These are phyloP conservation scores for Hyles lineata DNA, from an alignment of 2,888 invertebrate genomes.

Conservation along the genomic window DNA sequence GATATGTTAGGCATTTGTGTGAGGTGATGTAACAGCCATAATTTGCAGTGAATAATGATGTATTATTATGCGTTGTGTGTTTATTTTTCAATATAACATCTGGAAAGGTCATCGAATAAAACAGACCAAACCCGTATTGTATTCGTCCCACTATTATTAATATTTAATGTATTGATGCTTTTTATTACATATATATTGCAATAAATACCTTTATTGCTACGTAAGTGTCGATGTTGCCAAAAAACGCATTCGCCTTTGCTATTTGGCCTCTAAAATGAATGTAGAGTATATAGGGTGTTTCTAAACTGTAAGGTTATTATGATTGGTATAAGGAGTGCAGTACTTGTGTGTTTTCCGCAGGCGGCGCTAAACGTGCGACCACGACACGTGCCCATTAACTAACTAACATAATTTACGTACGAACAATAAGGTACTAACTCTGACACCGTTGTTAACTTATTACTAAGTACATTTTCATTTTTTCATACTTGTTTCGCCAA, in stretches of 20 bases:
- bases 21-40: conserved; percentile 83
- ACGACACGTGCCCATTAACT: conserved; percentile 66
- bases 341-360: conserved; percentile 76
- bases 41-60: conserved; percentile 50
- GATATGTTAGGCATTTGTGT: conserved; percentile 57
- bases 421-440: conserved; percentile 79
- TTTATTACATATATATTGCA: conserved; percentile 1
- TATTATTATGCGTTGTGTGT: conserved; percentile 35
- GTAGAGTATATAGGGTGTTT: not conserved
- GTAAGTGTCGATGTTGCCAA: conserved; percentile 11
- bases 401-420: conserved; percentile 75
- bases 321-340: conserved; percentile 34
- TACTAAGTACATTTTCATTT: conserved; percentile 45
- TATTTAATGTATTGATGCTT: not conserved
- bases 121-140: not conserved
- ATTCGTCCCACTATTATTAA: not conserved
- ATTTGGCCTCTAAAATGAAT: not conserved
- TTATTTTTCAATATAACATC: conserved; percentile 28
- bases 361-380: conserved; percentile 76
- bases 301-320: not conserved
- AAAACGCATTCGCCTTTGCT: not conserved
- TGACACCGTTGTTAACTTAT: conserved; percentile 77
- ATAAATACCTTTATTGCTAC: conserved; percentile 4
- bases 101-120: not conserved
- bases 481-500: not conserved